These are phyloP conservation scores for Simalia tracyae DNA, from an alignment of 2,797 vertebrate genomes.

Conservation along the genomic window DNA sequence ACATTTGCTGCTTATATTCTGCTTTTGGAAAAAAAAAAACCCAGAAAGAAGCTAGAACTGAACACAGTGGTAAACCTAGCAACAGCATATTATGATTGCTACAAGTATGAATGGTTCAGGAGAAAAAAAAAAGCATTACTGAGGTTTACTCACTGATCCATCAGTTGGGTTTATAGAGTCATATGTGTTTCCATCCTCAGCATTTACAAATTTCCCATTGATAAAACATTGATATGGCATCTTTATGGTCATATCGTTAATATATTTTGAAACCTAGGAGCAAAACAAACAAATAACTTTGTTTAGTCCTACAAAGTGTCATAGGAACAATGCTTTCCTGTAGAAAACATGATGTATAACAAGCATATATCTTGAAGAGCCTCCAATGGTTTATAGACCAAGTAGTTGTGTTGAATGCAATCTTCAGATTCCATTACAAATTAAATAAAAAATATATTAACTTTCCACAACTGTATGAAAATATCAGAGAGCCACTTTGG, in stretches of 20 bases:
- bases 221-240: slow-evolving; percentile 97
- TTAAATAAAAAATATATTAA: not conserved
- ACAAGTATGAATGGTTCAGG: not conserved
- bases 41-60: not conserved
- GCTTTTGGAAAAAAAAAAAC: not conserved
- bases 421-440: not conserved
- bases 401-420: not conserved
- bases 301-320: not conserved
- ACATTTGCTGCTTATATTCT: not conserved
- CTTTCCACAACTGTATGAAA: not conserved
- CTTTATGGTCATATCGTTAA: slow-evolving; percentile 91
- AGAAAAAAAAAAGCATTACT: no score
- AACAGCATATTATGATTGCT: not conserved
- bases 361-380: not conserved
- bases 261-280: slow-evolving; percentile 81
- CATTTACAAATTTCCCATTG: slow-evolving; percentile 85
- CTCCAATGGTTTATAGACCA: not conserved
- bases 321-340: not conserved
- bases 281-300: slow-evolving; percentile 29
- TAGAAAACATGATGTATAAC: slow-evolving; percentile 7
- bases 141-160: slow-evolving; percentile 84
- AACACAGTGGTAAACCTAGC: not conserved
- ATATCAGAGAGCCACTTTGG: not conserved
- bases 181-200: slow-evolving; percentile 84
- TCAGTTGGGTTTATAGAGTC: slow-evolving; percentile 89